Evolutionary conservation across 1,140 invertebrate species (phyloP).

Genomic region (Eufriesea mexicana): DNA sequence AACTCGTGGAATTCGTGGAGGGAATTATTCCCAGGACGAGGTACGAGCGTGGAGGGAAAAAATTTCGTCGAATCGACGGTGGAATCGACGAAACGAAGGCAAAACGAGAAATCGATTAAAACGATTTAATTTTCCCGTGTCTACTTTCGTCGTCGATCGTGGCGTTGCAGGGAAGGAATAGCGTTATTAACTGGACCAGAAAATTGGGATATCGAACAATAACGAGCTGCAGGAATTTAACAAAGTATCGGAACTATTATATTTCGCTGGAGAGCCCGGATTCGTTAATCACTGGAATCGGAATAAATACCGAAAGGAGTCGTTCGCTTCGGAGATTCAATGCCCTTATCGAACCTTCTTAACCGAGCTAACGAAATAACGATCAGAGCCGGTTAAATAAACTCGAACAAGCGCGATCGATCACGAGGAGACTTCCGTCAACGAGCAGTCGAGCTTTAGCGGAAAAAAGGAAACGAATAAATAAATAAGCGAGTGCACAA

Average conservation of each 20-base stretch:
- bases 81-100: no score
- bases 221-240: constrained; percentile 49
- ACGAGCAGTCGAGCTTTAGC: background rate
- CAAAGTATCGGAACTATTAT: constrained; percentile 21
- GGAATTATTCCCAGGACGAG: background rate
- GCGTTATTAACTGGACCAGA: constrained; percentile 23
- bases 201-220: constrained; percentile 46
- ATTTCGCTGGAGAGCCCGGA: background rate
- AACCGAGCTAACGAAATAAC: background rate
- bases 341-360: background rate
- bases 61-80: no score
- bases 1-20: background rate
- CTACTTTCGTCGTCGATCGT: background rate
- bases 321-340: background rate
- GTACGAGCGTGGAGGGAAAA: no score
- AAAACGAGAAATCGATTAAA: background rate
- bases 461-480: background rate
- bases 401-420: background rate
- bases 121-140: background rate
- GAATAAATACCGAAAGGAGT: background rate
- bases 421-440: background rate
- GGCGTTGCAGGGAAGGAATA: background rate
- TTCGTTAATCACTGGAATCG: background rate
- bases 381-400: background rate
- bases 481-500: background rate